Evolutionary conservation across 2,113 vertebrate species (phyloP).

Genomic region (Erythrocercus mccallii): DNA sequence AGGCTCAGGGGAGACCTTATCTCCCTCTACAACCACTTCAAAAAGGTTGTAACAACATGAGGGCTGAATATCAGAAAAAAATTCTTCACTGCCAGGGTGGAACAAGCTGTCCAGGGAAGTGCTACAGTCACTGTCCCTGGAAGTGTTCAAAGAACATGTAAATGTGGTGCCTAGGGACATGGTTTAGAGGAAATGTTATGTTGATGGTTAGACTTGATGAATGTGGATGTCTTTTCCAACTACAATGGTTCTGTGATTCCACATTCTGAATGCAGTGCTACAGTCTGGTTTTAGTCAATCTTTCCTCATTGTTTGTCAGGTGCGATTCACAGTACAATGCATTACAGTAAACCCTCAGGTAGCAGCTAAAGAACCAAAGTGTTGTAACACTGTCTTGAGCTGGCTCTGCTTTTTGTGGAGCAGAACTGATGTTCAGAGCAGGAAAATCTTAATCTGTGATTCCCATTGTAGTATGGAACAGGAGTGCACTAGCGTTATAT

Average conservation of each 20-base stretch:
- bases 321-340: neutral
- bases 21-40: neutral
- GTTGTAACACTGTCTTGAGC: neutral
- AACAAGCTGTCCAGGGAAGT: neutral
- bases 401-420: neutral
- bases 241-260: neutral
- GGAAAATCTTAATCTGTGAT: neutral
- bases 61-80: neutral
- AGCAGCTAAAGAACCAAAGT: neutral
- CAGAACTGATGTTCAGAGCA: neutral
- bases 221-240: neutral
- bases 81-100: neutral
- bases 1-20: neutral
- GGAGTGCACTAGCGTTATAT: neutral
- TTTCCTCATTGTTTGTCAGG: neutral
- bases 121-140: no score
- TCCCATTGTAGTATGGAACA: rapidly evolving
- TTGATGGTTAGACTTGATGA: neutral
- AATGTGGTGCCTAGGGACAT: neutral
- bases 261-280: neutral
- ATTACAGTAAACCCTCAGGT: neutral
- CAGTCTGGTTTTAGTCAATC: neutral
- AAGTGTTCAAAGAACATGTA: neutral
- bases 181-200: neutral
- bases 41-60: neutral